A percentile compares a stretch with the other conserved stretches of the same genome.
Conservation (phyloP, 2,113 vertebrate genomes). For the Epinephelus fuscoguttatus region DNA sequence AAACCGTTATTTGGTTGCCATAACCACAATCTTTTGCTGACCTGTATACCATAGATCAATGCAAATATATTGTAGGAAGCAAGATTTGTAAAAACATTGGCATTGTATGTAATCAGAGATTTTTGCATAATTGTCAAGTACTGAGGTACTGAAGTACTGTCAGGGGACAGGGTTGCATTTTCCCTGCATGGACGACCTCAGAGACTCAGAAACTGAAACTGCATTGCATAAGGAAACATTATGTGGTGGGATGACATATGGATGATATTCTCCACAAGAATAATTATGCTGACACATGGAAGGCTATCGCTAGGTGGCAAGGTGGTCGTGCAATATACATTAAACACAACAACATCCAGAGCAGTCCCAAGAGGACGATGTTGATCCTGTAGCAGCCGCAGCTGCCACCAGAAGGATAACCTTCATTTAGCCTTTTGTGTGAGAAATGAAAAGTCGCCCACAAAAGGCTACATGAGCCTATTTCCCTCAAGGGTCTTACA, state of each 20-base stretch:
- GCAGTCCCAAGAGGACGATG: not conserved
- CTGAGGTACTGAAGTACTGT: not conserved
- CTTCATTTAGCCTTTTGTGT: conserved; percentile 20
- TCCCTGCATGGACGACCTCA: not conserved
- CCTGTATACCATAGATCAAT: too few relatives aligned
- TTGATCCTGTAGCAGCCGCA: not conserved
- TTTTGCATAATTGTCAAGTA: not conserved
- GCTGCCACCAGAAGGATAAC: not conserved
- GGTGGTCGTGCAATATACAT: not conserved
- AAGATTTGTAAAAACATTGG: not conserved
- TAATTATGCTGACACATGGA: not conserved
- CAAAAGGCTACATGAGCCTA: not conserved
- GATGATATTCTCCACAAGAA: not conserved
- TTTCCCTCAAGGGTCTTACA: conserved; percentile 19
- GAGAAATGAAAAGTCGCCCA: conserved; percentile 6
- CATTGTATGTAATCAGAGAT: not conserved
- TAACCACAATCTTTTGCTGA: too few relatives aligned
- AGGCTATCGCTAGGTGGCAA: not conserved
- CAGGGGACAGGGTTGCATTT: not conserved
- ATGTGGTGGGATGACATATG: not conserved
- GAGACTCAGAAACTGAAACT: not conserved
- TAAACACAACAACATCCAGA: not conserved
- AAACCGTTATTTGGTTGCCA: not conserved
- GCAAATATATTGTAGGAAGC: not conserved
- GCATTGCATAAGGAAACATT: not conserved